phyloP scores from a whole-genome alignment of 2,888 invertebrate genomes.

The Ectropis crepuscularia region DNA sequence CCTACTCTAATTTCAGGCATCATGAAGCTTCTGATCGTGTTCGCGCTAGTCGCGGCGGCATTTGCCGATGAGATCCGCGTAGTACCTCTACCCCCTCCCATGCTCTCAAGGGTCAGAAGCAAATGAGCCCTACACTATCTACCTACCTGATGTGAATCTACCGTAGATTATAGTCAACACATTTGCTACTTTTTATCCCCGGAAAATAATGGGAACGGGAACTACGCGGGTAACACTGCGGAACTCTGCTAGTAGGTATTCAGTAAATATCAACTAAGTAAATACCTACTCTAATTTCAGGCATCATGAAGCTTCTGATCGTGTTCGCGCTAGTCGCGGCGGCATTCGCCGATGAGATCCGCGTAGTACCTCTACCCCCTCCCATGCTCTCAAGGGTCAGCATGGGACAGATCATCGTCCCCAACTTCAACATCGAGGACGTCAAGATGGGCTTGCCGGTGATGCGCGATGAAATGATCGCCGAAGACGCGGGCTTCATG shows the following conservation, averaged over 20 bases:
- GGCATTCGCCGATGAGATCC: slow-evolving; percentile 49
- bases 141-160: no score
- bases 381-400: neutral
- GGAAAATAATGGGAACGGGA: no score
- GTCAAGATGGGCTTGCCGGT: slow-evolving; percentile 12
- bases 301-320: slow-evolving; percentile 67
- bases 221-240: no score
- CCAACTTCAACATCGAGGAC: slow-evolving; percentile 16
- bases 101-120: neutral
- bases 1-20: slow-evolving; percentile 55
- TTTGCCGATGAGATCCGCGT: slow-evolving; percentile 45
- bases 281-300: slow-evolving; percentile 48
- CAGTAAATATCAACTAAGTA: no score
- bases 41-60: slow-evolving; percentile 62
- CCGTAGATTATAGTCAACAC: no score
- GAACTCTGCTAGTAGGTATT: no score
- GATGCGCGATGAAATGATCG: slow-evolving; percentile 2
- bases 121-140: no score
- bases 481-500: slow-evolving; percentile 15
- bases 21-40: slow-evolving; percentile 66
- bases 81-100: neutral
- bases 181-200: no score
- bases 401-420: slow-evolving; percentile 22
- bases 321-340: slow-evolving; percentile 61
- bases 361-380: slow-evolving; percentile 11